Base-by-base conservation (phyloP, 2,797 vertebrate species). In the Melanotaenia nigrans region DNA sequence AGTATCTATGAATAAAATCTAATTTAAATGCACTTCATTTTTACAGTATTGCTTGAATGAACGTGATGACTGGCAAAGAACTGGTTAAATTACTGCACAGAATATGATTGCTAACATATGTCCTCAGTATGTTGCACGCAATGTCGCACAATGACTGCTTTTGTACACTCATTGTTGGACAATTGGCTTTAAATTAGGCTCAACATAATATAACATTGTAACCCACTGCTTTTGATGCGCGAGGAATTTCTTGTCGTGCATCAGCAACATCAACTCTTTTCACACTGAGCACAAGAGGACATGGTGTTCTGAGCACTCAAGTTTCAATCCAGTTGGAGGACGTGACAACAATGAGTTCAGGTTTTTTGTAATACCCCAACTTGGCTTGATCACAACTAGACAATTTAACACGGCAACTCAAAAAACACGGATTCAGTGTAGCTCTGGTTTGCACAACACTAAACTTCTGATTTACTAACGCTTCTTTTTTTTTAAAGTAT, bases 61-160 rank as follows among this genome's bases (percentile, higher is more conserved):
- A 64, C 47, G 20, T 22, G 5, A 9, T 3, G 28, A 38, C 24
- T 10, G 56, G 47, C 36, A 63, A 25, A 22, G 64, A 77, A 85
- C 7, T 38, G n/a, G 49, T 79, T 68, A 18, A 67, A 38, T 22
- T 24, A 22, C 59, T 54, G 62, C 61, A 73, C 13, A 62, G 28
- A 62, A 62, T 47, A 45, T 54, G 38, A 79, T 58, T 58, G 54
- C 42, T 56, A 75, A 79, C 77, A 81, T 51, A 64, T 77, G 78
- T 65, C 62, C 55, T 32, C 55, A 69, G 59, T 47, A 60, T 33
- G 40, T 55, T 33, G 55, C 57, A 57, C 59, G 54, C 51, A 42
- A 49, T 42, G 51, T 1, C 14, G 20, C 32, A 89, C 70, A 91
- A 82, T 67, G 73, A 67, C 6, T 6, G 53, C 70, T 42, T 79